Evolutionary conservation across 2,888 invertebrate species (phyloP).

Genomic region (Eurytoma californica): DNA sequence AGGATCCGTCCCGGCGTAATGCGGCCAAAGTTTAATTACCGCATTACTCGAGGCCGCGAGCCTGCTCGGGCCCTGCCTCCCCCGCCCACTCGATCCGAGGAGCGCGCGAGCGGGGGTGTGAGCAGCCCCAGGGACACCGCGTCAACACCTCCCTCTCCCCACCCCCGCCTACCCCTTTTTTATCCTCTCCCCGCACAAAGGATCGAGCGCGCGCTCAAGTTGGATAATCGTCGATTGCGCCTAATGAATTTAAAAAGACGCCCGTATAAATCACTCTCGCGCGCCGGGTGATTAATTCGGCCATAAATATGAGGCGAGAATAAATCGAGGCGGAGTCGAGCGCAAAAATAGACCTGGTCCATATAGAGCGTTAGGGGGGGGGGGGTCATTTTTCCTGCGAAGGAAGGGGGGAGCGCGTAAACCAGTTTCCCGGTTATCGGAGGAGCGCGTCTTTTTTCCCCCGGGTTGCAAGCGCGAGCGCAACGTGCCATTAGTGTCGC

Average conservation of each 20-base stretch:
- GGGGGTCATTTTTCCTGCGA: too few species aligned
- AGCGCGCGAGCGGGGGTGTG: slow-evolving; percentile 59
- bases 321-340: slow-evolving; percentile 24
- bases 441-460: slow-evolving; percentile 67
- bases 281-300: slow-evolving; percentile 23
- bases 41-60: slow-evolving; percentile 64
- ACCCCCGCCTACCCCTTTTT: too few species aligned
- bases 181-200: too few species aligned
- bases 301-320: slow-evolving; percentile 42
- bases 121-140: not conserved
- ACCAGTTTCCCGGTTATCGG: slow-evolving; percentile 73
- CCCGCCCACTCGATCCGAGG: slow-evolving; percentile 60
- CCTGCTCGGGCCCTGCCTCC: slow-evolving; percentile 56
- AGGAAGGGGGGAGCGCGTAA: slow-evolving; percentile 67
- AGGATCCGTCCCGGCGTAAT: slow-evolving; percentile 63
- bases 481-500: slow-evolving; percentile 69
- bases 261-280: not conserved
- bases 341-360: slow-evolving; percentile 20
- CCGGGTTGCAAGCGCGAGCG: slow-evolving; percentile 52
- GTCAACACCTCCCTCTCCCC: not conserved
- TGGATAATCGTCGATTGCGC: not conserved
- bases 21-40: slow-evolving; percentile 73
- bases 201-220: not conserved
- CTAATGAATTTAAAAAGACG: not conserved
- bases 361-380: not conserved